Base-by-base conservation (phyloP, 2,888 invertebrate species). In the Plebejus anna region DNA sequence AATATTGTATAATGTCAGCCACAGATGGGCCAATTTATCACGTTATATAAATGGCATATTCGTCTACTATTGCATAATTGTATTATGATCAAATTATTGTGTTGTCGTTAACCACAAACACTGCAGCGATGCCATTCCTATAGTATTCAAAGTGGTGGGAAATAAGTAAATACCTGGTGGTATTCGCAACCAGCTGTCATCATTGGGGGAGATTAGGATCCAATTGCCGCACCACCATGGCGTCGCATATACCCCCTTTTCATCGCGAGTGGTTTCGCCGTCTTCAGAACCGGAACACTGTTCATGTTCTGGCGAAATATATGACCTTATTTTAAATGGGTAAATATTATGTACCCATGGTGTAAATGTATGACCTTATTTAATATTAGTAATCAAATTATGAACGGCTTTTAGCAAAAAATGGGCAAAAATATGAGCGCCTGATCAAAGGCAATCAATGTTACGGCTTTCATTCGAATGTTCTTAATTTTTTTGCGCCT, bases 181-280 rank as follows among this genome's bases (percentile, higher is more conserved):
- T 78, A 93, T 91, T 77, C 92, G 88, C 6, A 89, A 88, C 93
- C 93, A 94, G 75, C 90, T 90, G 77, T 93, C 92, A 79, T 91
- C 90, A 76, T 88, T 90, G 80, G 92, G 91, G 16, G 92, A 90
- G 0, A 94, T 80, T 71, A 94, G 80, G 32, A 97, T 96, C 98
- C 98, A 98, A 80, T 96, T 96, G 3, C 96, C 96, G 76, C 96
- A 96, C 82, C 96, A 95, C 92, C 97, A 97, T 42, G 97, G 96
- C 78, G 97, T 97, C 76, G 96, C 95, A 85, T 98, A 97, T 6
- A 97, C 95, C 36, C 97, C 97, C 82, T 95, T 95, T 81, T 96
- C 96, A 77, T 96, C 96, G 13, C 94, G 92, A 61, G 32, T 42
- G 3, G 88, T 87, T 78, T 92, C 93, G 1, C 89, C 91, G 11